Conservation (phyloP, 1,140 invertebrate species). For the Lithobius niger region DNA sequence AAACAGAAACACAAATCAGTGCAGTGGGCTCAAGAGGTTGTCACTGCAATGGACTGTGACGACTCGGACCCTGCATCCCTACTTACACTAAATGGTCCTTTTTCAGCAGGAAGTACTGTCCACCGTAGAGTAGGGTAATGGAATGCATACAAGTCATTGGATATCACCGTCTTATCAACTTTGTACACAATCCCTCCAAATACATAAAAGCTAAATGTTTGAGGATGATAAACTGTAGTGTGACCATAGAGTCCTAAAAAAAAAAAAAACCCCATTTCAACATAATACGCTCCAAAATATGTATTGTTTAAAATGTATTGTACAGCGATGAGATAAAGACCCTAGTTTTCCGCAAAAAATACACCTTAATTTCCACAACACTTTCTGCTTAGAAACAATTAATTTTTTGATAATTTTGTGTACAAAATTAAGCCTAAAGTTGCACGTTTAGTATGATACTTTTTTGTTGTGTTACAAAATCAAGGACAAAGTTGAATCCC, state of each 20-base stretch:
- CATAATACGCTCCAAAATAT: background rate
- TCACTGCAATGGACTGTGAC: no score
- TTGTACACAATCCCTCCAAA: constrained; percentile 74
- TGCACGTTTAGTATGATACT: no score
- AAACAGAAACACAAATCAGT: no score
- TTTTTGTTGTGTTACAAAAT: no score
- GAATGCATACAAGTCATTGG: constrained; percentile 59
- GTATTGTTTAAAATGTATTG: background rate
- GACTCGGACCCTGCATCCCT: no score
- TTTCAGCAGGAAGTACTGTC: constrained; percentile 51
- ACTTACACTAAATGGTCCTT: constrained; percentile 5
- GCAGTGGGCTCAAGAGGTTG: no score
- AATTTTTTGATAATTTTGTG: background rate
- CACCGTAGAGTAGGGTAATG: constrained; percentile 58
- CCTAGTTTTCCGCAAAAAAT: background rate
- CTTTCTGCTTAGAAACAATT: background rate
- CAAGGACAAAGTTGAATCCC: no score
- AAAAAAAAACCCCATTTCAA: background rate
- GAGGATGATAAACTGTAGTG: constrained; percentile 67
- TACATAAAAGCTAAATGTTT: constrained; percentile 69
- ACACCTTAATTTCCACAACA: background rate
- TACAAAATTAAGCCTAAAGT: background rate
- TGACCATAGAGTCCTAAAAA: constrained; percentile 67
- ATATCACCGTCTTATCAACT: constrained; percentile 52
- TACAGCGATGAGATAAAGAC: background rate